Evolutionary conservation across 2,888 invertebrate genomes (phyloP).

Genomic region (Osedax fenrisi): DNA sequence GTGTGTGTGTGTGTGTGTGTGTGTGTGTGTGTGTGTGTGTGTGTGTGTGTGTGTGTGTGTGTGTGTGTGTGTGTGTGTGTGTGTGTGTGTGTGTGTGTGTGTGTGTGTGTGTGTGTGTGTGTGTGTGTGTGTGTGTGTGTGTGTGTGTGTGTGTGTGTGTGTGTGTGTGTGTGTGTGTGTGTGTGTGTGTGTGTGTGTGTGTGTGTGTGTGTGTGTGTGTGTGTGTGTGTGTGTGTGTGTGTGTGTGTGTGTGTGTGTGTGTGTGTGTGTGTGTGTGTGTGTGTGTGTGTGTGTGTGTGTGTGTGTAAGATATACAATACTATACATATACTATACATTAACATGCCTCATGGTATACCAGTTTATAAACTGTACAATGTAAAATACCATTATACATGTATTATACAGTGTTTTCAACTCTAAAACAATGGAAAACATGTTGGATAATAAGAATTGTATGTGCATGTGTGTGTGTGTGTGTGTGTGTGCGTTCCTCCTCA

Average conservation of each 20-base stretch:
- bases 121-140: slow-evolving; percentile 18
- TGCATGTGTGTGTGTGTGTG: too few relatives aligned
- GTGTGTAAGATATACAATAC: too few relatives aligned
- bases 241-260: slow-evolving; percentile 14
- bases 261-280: slow-evolving; percentile 17
- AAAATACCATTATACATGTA: too few relatives aligned
- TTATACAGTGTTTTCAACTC: too few relatives aligned
- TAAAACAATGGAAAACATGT: too few relatives aligned
- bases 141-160: slow-evolving; percentile 18
- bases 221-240: slow-evolving; percentile 4
- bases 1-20: slow-evolving; percentile 15
- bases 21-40: slow-evolving; percentile 18
- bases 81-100: slow-evolving; percentile 18
- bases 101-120: slow-evolving; percentile 18
- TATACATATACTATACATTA: too few relatives aligned
- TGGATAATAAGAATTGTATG: too few relatives aligned
- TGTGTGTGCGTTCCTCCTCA: too few relatives aligned
- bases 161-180: slow-evolving; percentile 18
- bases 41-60: slow-evolving; percentile 18
- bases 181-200: slow-evolving; percentile 18
- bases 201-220: slow-evolving; percentile 18
- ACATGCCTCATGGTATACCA: too few relatives aligned
- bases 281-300: background rate
- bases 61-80: slow-evolving; percentile 18
- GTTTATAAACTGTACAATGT: too few relatives aligned